Base-by-base conservation (phyloP, 2,113 vertebrate species). In the Caranx ignobilis region DNA sequence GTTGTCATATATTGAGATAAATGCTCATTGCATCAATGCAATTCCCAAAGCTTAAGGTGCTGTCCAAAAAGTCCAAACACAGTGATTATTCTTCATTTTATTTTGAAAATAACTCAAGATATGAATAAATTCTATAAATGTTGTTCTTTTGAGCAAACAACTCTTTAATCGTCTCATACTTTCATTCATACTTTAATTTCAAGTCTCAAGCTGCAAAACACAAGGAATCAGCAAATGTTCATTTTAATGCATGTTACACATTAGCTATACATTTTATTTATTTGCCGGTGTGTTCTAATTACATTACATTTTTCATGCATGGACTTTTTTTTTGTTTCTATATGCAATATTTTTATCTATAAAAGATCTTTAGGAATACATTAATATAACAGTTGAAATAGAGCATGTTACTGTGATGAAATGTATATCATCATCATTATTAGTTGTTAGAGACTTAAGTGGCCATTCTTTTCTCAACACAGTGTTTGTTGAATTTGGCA, bases 401-500 rank as follows among this genome's bases (percentile, higher is more conserved):
- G 54, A 37, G 43, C 21, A 16, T 15, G 60, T 34, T 18, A 6
- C 43, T 37, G 52, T 26, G 39, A 15, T 26, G 31, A 18, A 52
- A 45, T 13, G 1, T 18, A 45, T 47, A 2, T 59, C 10, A 3
- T 54, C 31, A 31, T 34, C 39, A 75, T 45, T 37, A 56, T 26
- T n/a, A 18, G n/a, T n/a, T 4, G 35, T 6, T 52, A 5, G 21
- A 57, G 50, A 19, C 37, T 62, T 0, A 15, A 13, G 39, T 16
- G 41, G 26, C 66, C 43, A 13, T 12, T 6, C 60, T 69, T 61
- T 34, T 77, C 47, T 62, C 21, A 12, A 8, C 59, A 19, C 31
- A n/a, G 34, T 45, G 54, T 75, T 71, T 73, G n/a, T 50, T 21
- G 48, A 67, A 56, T 57, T 65, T 43, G 48, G 41, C 26, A 13